These are phyloP conservation scores for Rhaphigaster nebulosa DNA, from an alignment of 2,888 invertebrate genomes.

Conservation along the genomic window DNA sequence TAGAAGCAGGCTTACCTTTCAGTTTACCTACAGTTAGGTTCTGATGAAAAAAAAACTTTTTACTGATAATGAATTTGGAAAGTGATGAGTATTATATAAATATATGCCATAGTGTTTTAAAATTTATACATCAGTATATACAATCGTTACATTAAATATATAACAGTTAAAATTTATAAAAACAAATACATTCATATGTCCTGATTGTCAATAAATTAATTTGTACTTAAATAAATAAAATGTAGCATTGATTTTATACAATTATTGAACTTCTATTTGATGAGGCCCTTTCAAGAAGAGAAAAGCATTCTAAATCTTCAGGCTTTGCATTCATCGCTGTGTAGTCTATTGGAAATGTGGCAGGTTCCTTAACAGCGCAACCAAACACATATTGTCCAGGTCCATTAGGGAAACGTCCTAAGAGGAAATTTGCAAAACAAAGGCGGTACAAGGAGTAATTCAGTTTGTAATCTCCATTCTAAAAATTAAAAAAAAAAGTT, in stretches of 20 bases:
- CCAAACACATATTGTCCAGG: conserved; percentile 83
- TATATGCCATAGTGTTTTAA: background rate
- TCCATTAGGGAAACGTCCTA: conserved; percentile 82
- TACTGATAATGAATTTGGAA: no score
- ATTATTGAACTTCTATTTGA: conserved; percentile 78
- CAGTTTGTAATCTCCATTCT: conserved; percentile 80
- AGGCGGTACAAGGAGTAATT: conserved; percentile 79
- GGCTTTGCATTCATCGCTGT: conserved; percentile 80
- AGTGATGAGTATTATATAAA: no score
- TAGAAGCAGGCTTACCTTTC: background rate
- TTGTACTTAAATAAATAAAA: background rate
- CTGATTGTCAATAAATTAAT: conserved; percentile 1
- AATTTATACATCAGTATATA: background rate
- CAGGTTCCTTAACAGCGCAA: conserved; percentile 67
- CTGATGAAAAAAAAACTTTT: background rate
- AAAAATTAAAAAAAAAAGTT: conserved; percentile 63
- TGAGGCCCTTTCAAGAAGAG: conserved; percentile 62
- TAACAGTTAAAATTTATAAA: background rate
- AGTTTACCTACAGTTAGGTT: background rate
- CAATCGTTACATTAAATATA: background rate
- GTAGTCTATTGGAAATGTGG: conserved; percentile 82
- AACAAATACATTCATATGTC: background rate
- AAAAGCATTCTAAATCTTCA: conserved; percentile 79
- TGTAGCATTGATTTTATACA: conserved; percentile 69
- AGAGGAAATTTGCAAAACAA: conserved; percentile 81